Conservation (phyloP, 2,113 vertebrate genomes). For the Archilochus colubris region DNA sequence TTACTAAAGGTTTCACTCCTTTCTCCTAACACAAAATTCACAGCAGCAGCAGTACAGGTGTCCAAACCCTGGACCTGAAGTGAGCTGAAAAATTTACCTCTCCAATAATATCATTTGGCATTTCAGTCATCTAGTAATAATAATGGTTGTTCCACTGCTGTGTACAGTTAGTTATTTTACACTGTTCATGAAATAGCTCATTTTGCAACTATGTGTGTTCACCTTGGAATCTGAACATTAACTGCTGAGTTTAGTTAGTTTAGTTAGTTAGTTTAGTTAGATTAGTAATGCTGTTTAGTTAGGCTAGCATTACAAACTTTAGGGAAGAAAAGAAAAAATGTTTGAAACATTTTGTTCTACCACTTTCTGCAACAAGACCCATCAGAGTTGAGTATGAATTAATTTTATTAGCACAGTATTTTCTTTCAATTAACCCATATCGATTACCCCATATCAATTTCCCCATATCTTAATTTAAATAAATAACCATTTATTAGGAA, state of each 20-base stretch:
- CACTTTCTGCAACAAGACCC: not conserved
- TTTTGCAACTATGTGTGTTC: not conserved
- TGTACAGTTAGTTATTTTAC: not conserved
- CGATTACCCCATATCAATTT: not conserved
- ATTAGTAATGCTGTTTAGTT: too few species aligned
- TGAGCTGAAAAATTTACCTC: not conserved
- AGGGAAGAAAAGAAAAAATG: not conserved
- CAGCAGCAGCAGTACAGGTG: not conserved
- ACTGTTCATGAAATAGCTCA: not conserved
- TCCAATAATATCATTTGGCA: not conserved
- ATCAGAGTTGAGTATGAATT: fast-evolving
- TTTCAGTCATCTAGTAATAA: not conserved
- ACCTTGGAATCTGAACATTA: not conserved
- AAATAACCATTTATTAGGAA: not conserved
- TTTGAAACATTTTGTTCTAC: not conserved
- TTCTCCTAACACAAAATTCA: not conserved
- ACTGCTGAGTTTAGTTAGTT: not conserved
- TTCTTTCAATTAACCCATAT: not conserved
- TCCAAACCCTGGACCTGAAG: not conserved
- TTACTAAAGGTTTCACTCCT: not conserved
- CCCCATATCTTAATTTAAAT: not conserved
- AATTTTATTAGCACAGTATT: not conserved
- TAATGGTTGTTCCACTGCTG: fast-evolving
- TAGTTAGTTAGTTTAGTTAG: too few species aligned
- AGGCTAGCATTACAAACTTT: not conserved